These are phyloP conservation scores for Oryzias javanicus DNA, from an alignment of 2,113 vertebrate genomes.

Conservation along the genomic window DNA sequence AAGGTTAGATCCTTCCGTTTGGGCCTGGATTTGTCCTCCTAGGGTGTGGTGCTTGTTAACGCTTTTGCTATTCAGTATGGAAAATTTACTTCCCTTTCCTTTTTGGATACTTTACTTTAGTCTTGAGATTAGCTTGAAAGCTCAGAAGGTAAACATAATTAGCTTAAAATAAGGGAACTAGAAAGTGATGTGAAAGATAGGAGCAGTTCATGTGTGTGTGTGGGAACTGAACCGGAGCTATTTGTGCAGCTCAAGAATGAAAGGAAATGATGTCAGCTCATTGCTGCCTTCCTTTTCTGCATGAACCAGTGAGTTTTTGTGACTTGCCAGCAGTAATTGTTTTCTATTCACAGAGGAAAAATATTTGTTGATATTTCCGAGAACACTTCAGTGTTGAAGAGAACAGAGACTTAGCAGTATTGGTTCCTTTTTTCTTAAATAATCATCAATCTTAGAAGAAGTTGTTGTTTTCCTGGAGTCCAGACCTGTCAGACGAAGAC, in stretches of 20 bases:
- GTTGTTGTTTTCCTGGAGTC: too few species aligned
- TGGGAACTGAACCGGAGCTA: conserved; percentile 73
- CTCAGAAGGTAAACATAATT: conserved; percentile 63
- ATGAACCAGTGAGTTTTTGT: conserved; percentile 42
- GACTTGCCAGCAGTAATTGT: conserved; percentile 24
- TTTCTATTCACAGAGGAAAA: conserved; percentile 34
- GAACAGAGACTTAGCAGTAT: conserved; percentile 1
- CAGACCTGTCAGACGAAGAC: too few species aligned
- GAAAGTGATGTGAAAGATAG: conserved; percentile 48
- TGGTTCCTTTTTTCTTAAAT: conserved; percentile 1
- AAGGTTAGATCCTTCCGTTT: conserved; percentile 6
- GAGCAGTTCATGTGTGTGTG: conserved; percentile 60
- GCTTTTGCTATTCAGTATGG: conserved; percentile 41
- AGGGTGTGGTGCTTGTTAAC: conserved; percentile 58
- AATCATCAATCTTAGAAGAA: background rate
- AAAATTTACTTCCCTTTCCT: conserved; percentile 58
- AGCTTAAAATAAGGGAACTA: conserved; percentile 32
- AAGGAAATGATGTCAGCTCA: conserved; percentile 80
- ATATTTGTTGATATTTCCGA: conserved; percentile 14
- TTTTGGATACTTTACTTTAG: conserved; percentile 43
- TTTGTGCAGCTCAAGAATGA: conserved; percentile 77
- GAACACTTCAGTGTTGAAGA: conserved; percentile 32
- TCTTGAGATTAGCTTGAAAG: conserved; percentile 52
- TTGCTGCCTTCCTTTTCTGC: conserved; percentile 58
- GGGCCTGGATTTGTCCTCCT: conserved; percentile 26